Percentiles rank a stretch among this genome's conserved stretches.
phyloP scores from a whole-genome alignment of 2,888 invertebrate species.

The Euplexia lucipara region DNA sequence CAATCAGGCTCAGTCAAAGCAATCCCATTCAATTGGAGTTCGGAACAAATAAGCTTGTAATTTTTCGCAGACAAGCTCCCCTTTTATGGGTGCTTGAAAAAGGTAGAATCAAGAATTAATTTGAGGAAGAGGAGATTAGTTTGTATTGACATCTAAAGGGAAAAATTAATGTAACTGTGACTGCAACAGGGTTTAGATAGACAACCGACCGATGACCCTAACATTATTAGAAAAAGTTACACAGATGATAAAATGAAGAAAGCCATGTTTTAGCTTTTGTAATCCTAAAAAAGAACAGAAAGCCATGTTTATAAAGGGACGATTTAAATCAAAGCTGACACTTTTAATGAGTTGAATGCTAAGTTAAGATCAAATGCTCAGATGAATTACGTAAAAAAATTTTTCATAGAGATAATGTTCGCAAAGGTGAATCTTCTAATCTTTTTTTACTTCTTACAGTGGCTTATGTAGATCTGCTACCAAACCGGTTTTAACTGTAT shows the following conservation, averaged over 20 bases:
- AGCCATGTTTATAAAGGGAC: not conserved
- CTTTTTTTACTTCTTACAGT: slow-evolving; percentile 3
- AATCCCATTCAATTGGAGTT: slow-evolving; percentile 52
- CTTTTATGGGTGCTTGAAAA: slow-evolving; percentile 16
- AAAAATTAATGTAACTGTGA: too few species aligned
- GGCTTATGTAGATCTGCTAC: not conserved
- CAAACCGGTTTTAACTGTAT: not conserved
- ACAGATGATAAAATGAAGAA: too few species aligned
- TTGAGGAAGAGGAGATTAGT: not conserved
- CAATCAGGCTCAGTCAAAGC: slow-evolving; percentile 51
- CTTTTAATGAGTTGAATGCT: slow-evolving; percentile 15
- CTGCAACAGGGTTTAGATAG: too few species aligned
- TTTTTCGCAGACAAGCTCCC: slow-evolving; percentile 34
- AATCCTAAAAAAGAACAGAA: not conserved
- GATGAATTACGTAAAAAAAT: slow-evolving; percentile 31
- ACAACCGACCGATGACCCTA: too few species aligned
- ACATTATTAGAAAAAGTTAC: too few species aligned
- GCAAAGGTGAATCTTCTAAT: too few species aligned
- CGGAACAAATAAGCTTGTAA: slow-evolving; percentile 47
- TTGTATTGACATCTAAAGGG: too few species aligned
- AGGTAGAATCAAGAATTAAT: slow-evolving; percentile 26
- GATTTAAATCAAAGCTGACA: slow-evolving; percentile 12
- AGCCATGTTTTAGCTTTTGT: not conserved
- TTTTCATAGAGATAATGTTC: slow-evolving; percentile 4
- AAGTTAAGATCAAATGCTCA: slow-evolving; percentile 6